Base-by-base conservation (phyloP, 1,140 invertebrate species). In the Drosophila melanica region DNA sequence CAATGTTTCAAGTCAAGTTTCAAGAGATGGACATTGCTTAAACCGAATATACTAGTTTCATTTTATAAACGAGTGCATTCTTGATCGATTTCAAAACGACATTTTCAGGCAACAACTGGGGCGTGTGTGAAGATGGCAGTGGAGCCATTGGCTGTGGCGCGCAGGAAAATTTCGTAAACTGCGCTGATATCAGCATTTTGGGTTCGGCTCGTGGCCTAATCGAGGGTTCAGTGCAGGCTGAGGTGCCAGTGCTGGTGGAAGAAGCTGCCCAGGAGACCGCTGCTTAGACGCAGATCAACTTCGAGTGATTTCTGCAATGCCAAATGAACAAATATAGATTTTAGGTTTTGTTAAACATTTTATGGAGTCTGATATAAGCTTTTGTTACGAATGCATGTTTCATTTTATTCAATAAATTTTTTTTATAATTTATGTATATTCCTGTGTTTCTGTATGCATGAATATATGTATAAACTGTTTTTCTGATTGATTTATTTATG, bases 161-260 rank as follows among this genome's bases (percentile, higher is more conserved):
- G 2, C 95, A 95, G 81, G 95, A 96, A 90, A 94, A 92, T 1
- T 96, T 95, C 70, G 81, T 93, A 14, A 93, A 93, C 47, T 96
- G 95, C 77, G 93, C 95, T 0, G 95, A 96, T 84, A 93, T 96
- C 42, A 75, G 92, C 4, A 95, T 96, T 5, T 11, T 82, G 6
- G 23, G 51, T 11, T 65, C 79, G 0, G 64, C 65, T 1, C 53
- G 79, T 11, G 51, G 33, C 23, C 20, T 87, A 0, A 7, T 75
- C 2, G 53, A 75, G 14, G 16, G 0, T 5, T 33, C 48, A 0
- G 12, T 16, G 6, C 20, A 42, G 65, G 48, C 37, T 7, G 75
- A 87, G 44, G 11, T 81, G n/a, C 75, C 82, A 8, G 48, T 79
- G n/a, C 75, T 62, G 33, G 82, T 72, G 14, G 33, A 7, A 6